phyloP scores from a whole-genome alignment of 64 coral and sea anemone species.

The Porites australiensis region DNA sequence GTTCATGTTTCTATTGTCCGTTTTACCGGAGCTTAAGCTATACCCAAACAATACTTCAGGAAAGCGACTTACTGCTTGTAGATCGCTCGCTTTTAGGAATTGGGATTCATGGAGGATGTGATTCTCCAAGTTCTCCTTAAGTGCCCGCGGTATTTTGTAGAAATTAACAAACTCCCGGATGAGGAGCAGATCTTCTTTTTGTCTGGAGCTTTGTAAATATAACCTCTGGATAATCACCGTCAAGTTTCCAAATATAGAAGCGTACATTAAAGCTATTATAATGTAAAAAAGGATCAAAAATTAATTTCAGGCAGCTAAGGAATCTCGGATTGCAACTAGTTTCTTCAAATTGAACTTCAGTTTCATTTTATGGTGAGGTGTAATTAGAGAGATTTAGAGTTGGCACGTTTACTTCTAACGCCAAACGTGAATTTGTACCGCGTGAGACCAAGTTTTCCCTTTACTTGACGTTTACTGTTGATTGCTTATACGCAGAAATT shows the following conservation, averaged over 20 bases:
- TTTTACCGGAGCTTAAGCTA: too few species aligned
- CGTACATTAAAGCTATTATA: slow-evolving; percentile 89
- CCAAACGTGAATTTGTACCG: too few species aligned
- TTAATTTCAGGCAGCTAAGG: too few species aligned
- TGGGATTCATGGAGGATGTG: slow-evolving; percentile 79
- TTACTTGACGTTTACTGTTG: too few species aligned
- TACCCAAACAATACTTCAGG: neutral
- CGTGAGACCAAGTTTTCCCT: too few species aligned
- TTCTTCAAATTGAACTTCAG: too few species aligned
- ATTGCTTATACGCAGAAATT: too few species aligned
- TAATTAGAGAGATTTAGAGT: too few species aligned
- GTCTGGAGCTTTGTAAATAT: slow-evolving; percentile 75
- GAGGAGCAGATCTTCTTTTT: slow-evolving; percentile 72
- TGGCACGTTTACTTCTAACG: too few species aligned
- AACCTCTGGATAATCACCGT: slow-evolving; percentile 96
- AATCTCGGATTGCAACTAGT: too few species aligned
- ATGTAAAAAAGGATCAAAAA: neutral
- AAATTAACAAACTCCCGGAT: slow-evolving; percentile 86
- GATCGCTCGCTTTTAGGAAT: slow-evolving; percentile 76
- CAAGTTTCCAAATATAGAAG: slow-evolving; percentile 97
- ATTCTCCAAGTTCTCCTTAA: slow-evolving; percentile 83
- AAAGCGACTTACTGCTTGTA: slow-evolving; percentile 67
- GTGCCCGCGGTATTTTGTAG: slow-evolving; percentile 87
- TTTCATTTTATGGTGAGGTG: too few species aligned
- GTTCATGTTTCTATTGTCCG: too few species aligned